Evolutionary conservation across 2,797 vertebrate species (phyloP).

Genomic region (Phataginus tetradactyla): DNA sequence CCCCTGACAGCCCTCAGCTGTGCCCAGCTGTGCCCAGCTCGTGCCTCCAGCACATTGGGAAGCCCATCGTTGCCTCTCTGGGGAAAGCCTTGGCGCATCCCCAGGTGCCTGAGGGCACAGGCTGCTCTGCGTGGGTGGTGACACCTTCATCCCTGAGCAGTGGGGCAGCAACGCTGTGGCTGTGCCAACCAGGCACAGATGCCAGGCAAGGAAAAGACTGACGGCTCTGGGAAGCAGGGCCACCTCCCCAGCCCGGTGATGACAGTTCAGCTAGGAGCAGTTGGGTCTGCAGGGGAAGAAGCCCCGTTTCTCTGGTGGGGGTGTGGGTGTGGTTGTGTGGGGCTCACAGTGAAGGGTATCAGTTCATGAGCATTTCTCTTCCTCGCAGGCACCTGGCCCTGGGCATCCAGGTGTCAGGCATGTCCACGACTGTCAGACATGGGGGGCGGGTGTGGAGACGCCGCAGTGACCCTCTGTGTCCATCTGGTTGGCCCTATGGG

Average conservation of each 20-base stretch:
- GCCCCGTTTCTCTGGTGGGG: background rate
- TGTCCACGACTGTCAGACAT: background rate
- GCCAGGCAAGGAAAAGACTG: background rate
- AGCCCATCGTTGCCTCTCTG: too few relatives aligned
- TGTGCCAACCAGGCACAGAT: rapidly evolving
- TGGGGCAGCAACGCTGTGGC: background rate
- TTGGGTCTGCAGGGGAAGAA: too few relatives aligned
- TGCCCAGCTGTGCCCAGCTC: too few relatives aligned
- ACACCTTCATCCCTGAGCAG: too few relatives aligned
- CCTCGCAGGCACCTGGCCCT: rapidly evolving
- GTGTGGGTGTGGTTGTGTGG: too few relatives aligned
- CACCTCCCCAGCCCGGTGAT: too few relatives aligned
- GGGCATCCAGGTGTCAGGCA: background rate
- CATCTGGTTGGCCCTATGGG: background rate
- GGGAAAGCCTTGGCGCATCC: background rate
- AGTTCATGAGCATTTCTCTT: background rate
- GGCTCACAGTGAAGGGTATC: background rate
- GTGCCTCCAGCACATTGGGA: background rate
- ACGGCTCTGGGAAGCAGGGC: background rate
- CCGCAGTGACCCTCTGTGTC: background rate
- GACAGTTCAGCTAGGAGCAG: too few relatives aligned
- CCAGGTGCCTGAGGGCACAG: background rate
- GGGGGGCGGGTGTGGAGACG: background rate
- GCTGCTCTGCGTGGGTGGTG: too few relatives aligned
- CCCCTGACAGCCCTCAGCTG: background rate